Evolutionary conservation across 30 jellyfish, hydroid and myxozoan genomes (phyloP).

Genomic region (Cassiopea andromeda): DNA sequence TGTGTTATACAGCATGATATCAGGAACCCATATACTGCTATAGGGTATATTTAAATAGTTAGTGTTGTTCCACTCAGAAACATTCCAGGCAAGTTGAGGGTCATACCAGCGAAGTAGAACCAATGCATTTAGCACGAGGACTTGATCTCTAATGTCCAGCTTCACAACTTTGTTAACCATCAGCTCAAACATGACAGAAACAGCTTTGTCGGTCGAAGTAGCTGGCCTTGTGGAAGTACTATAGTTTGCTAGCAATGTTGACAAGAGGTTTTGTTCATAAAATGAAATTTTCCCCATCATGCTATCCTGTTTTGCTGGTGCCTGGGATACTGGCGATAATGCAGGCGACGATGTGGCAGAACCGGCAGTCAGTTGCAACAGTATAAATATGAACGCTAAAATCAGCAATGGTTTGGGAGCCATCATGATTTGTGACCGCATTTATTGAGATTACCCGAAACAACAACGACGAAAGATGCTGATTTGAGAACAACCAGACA

Average conservation of each 20-base stretch:
- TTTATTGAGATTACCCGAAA: not conserved
- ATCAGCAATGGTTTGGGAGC: not conserved
- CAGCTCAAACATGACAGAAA: conserved; percentile 52
- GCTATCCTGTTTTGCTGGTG: not conserved
- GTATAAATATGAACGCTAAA: not conserved
- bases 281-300: conserved; percentile 28
- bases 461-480: not conserved
- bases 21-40: conserved; percentile 59
- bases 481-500: not conserved
- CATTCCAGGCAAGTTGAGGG: conserved; percentile 67
- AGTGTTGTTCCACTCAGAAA: conserved; percentile 52
- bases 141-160: conserved; percentile 58
- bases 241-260: conserved; percentile 40
- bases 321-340: not conserved
- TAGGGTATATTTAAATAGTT: conserved; percentile 32
- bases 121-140: conserved; percentile 31
- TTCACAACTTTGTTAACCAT: conserved; percentile 36
- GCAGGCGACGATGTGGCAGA: not conserved
- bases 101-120: conserved; percentile 48
- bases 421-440: not conserved
- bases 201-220: conserved; percentile 48
- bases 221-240: conserved; percentile 57
- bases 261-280: conserved; percentile 39
- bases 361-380: not conserved
- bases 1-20: conserved; percentile 58